Evolutionary conservation across 2,797 vertebrate species (phyloP).

Genomic region (Ctenopoma multispine): DNA sequence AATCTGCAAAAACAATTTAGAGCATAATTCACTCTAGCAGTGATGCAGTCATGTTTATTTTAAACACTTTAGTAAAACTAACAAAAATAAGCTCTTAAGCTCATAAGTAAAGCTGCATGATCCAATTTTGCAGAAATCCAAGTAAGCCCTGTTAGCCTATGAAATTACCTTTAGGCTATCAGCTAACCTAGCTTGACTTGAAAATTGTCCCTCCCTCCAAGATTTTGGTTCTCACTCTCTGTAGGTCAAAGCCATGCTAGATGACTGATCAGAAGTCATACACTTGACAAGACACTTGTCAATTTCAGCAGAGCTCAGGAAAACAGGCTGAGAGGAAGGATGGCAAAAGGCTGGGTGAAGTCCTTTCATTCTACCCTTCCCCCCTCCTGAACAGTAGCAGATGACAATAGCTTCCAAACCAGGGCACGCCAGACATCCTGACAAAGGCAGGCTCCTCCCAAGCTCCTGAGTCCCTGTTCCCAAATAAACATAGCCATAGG

Average conservation of each 20-base stretch:
- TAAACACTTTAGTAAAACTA: conserved; percentile 34
- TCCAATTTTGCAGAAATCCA: conserved; percentile 51
- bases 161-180: conserved; percentile 39
- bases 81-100: conserved; percentile 48
- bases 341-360: conserved; percentile 66
- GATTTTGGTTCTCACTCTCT: conserved; percentile 20
- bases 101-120: conserved; percentile 41
- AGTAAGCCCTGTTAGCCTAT: conserved; percentile 29
- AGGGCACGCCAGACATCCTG: conserved; percentile 82
- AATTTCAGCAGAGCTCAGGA: conserved; percentile 47
- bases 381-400: conserved; percentile 79
- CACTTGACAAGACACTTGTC: conserved; percentile 48
- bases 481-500: conserved; percentile 76
- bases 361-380: conserved; percentile 75
- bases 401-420: conserved; percentile 86
- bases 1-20: not conserved
- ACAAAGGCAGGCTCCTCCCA: conserved; percentile 85
- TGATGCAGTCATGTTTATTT: conserved; percentile 28
- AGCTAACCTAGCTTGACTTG: conserved; percentile 25
- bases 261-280: conserved; percentile 53
- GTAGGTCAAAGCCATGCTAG: conserved; percentile 12
- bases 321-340: conserved; percentile 50
- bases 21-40: not conserved
- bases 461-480: conserved; percentile 71
- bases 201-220: conserved; percentile 8